Evolutionary conservation across 1,140 invertebrate genomes (phyloP).

Genomic region (Watersipora subatra): DNA sequence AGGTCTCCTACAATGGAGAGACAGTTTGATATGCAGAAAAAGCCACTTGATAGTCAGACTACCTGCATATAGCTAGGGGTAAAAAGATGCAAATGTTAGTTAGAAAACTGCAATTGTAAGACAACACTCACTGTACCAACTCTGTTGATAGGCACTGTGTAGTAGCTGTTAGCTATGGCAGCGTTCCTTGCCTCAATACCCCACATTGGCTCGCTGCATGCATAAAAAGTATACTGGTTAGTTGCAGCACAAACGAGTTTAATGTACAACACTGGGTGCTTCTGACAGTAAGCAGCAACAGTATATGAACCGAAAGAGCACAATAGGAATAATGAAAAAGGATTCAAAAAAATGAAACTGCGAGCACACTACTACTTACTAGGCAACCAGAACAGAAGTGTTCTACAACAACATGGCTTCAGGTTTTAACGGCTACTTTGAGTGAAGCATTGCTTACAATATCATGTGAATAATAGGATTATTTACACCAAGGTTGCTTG

Average conservation of each 20-base stretch:
- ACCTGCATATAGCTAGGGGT: no score
- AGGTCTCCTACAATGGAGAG: slow-evolving; percentile 51
- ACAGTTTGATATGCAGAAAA: slow-evolving; percentile 1
- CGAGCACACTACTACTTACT: no score
- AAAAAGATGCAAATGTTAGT: no score
- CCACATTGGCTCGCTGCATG: slow-evolving; percentile 91
- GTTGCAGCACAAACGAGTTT: not conserved
- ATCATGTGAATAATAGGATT: no score
- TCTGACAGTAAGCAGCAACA: no score
- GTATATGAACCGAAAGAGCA: not conserved
- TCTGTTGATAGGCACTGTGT: slow-evolving; percentile 85
- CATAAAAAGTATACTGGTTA: not conserved
- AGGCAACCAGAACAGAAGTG: no score
- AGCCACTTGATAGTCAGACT: no score
- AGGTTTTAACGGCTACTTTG: no score
- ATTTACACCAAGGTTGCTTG: no score
- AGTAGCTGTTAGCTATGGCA: slow-evolving; percentile 74
- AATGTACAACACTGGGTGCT: not conserved
- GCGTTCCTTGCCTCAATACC: slow-evolving; percentile 87
- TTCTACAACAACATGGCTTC: no score
- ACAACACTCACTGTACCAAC: slow-evolving; percentile 69
- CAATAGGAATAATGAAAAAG: not conserved
- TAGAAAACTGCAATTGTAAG: no score
- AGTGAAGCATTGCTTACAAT: no score
- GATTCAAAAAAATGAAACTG: not conserved